Percentiles rank a stretch among this genome's conserved stretches.
Conservation (phyloP, 2,888 invertebrate species). For the Strigamia crassipes region DNA sequence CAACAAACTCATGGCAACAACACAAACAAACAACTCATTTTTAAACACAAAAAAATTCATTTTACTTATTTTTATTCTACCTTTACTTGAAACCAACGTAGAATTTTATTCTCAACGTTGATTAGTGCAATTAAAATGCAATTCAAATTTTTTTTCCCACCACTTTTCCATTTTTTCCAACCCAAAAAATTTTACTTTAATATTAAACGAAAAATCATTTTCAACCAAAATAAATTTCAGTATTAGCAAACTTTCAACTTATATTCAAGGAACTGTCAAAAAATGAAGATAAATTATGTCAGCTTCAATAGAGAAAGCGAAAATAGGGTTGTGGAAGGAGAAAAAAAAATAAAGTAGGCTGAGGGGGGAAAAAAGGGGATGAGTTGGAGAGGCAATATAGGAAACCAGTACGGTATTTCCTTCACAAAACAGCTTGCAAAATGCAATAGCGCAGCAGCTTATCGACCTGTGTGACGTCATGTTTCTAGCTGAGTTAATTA, state of each 20-base stretch:
- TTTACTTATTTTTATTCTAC: too few relatives aligned
- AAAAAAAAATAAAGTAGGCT: neutral
- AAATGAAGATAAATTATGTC: constrained; percentile 40
- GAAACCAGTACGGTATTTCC: neutral
- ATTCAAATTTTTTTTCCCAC: neutral
- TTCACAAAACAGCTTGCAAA: neutral
- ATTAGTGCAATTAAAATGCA: constrained; percentile 5
- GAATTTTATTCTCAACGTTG: neutral
- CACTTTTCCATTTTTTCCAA: neutral
- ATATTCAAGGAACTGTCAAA: constrained; percentile 7
- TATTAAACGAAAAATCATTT: neutral
- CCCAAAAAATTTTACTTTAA: neutral
- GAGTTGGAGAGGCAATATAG: neutral
- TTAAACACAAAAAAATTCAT: too few relatives aligned
- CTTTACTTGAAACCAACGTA: neutral
- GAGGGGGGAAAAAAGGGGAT: neutral
- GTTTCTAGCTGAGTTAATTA: constrained; percentile 35
- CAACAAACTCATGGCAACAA: too few relatives aligned
- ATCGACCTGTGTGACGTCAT: constrained; percentile 30
- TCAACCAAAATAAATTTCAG: neutral
- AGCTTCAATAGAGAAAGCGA: neutral
- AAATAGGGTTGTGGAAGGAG: neutral
- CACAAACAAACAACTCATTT: too few relatives aligned
- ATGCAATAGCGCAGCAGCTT: constrained; percentile 12
- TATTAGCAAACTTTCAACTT: constrained; percentile 20